Base-by-base conservation (phyloP, 1,140 invertebrate genomes). In the Drosophila miranda region DNA sequence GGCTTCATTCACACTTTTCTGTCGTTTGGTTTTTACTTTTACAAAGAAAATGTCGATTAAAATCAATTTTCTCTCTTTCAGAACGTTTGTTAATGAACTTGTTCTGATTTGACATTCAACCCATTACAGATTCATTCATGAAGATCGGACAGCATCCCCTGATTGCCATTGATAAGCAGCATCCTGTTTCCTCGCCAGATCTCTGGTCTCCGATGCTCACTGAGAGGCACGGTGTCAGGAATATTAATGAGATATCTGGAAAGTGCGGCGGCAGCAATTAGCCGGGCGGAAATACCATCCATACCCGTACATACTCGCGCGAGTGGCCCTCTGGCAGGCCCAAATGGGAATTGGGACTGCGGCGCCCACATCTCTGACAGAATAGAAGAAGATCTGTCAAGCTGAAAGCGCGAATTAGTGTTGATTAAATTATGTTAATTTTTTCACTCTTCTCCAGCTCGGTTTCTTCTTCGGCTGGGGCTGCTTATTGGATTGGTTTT, bases 391-490 rank as follows among this genome's bases (percentile, higher is more conserved):
- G 51, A 68, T 55, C 73, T 77, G 80, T 70, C 75, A 76, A 69
- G 61, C 63, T 74, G 81, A 67, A 70, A 64, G 80, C 72, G 73
- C 81, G 80, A 84, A 87, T 84, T 87, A 84, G 69, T 87, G 64
- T 87, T 75, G 75, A 88, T 87, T 87, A 78, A 87, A 78, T 87
- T 87, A 87, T 87, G 78, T 75, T 78, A 87, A 86, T 87, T 82
- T 78, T 44, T 23, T 63, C 53, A 16, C 53, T 61, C 42, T 34
- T 13, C 34, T 13, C 4, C 64, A 23, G 11, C 34, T 38, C 34
- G 11, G 34, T 43, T 30, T 68, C 50, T 68, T 19, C 23, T 41
- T 21, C 8, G 28, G 28, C 28, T 8, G 28, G 2, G 7, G 28
- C 49, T 53, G 64, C 66, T 67, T 56, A 43, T 69, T 54, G 66